Evolutionary conservation across 2,113 vertebrate genomes (phyloP).

Genomic region (Zosterops pallidus): DNA sequence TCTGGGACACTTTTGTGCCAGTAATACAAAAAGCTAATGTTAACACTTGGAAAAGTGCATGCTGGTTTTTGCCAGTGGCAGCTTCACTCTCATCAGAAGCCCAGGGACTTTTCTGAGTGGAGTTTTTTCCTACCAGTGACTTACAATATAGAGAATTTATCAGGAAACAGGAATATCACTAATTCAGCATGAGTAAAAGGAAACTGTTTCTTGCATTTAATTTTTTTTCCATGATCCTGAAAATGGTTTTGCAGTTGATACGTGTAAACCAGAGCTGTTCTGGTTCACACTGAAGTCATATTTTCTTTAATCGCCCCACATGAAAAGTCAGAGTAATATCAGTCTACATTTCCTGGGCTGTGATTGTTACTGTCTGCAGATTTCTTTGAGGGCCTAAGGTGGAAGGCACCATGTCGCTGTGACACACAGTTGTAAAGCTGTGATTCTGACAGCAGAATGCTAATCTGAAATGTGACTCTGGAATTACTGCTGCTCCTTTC

Average conservation of each 20-base stretch:
- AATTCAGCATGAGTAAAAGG: background rate
- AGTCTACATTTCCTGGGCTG: background rate
- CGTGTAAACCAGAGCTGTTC: background rate
- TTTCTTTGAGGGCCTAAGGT: conserved; percentile 25
- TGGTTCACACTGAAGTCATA: background rate
- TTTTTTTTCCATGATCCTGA: background rate
- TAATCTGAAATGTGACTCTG: conserved; percentile 31
- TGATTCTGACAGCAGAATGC: conserved; percentile 32
- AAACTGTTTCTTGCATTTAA: background rate
- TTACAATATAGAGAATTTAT: background rate
- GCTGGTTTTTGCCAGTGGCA: background rate
- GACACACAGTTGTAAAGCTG: background rate
- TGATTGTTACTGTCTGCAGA: background rate
- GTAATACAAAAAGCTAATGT: background rate
- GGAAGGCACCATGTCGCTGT: background rate
- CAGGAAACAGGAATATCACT: background rate
- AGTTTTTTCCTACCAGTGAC: background rate
- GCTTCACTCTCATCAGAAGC: background rate
- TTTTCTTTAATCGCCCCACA: background rate
- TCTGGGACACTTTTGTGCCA: background rate
- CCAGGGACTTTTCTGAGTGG: background rate
- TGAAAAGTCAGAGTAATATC: background rate
- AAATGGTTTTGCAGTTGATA: background rate
- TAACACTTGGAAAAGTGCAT: background rate
- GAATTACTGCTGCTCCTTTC: background rate